Evolutionary conservation across 2,888 invertebrate species (phyloP).

Genomic region (Leptothorax acervorum): DNA sequence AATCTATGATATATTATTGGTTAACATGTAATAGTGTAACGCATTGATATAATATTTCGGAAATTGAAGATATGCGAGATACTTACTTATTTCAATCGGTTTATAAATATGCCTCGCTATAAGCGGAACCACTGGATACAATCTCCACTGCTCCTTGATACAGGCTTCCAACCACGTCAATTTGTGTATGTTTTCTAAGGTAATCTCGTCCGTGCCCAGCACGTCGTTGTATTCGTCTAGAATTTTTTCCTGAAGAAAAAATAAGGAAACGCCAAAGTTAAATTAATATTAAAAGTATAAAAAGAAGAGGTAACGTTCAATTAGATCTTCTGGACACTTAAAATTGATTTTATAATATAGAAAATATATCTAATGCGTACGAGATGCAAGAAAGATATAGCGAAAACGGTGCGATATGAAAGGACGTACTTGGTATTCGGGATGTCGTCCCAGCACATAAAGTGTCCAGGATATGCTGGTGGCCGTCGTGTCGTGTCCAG

Average conservation of each 20-base stretch:
- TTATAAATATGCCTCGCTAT: slow-evolving; percentile 81
- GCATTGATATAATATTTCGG: neutral
- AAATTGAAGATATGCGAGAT: neutral
- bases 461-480: slow-evolving; percentile 87
- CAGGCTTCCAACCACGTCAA: slow-evolving; percentile 82
- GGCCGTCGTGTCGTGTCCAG: slow-evolving; percentile 88
- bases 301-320: neutral
- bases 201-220: slow-evolving; percentile 73
- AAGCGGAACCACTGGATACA: slow-evolving; percentile 81
- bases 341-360: neutral
- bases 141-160: slow-evolving; percentile 81
- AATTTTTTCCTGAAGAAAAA: slow-evolving; percentile 75
- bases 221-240: slow-evolving; percentile 76
- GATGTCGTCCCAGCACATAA: slow-evolving; percentile 86
- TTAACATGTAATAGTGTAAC: neutral
- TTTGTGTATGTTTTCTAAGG: slow-evolving; percentile 78
- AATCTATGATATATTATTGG: neutral
- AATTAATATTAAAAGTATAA: neutral
- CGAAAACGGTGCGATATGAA: neutral
- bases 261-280: neutral
- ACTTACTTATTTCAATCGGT: slow-evolving; percentile 81
- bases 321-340: neutral
- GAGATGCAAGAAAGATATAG: neutral
- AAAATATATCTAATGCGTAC: neutral
- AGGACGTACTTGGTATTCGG: slow-evolving; percentile 85